Base-by-base conservation (phyloP, 1,140 invertebrate species). In the Goniozus legneri region DNA sequence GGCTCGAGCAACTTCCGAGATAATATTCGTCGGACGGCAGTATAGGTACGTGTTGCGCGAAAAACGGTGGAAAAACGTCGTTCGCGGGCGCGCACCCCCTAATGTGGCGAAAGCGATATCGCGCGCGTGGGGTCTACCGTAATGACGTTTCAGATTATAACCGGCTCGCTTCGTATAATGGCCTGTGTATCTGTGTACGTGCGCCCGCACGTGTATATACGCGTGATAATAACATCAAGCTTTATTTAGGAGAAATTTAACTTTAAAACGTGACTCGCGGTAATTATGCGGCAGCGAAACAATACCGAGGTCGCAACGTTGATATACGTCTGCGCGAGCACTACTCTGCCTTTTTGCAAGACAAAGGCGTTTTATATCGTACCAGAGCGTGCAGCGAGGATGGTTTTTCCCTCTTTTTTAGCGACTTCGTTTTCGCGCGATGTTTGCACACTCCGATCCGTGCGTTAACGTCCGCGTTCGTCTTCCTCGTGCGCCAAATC, bases 211-310 rank as follows among this genome's bases (percentile, higher is more conserved):
- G n/a, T n/a, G n/a, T n/a, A n/a, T n/a, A n/a, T n/a, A n/a, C n/a
- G n/a, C n/a, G 62, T 64, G 67, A 73, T 73, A 75, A 75, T 72
- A 75, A 71, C 67, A 73, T 73, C 68, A 73, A 72, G 69, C 71
- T 74, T 73, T 71, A 73, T 73, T 71, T 75, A 71, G 69, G 67
- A 65, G 67, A 71, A 73, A 69, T 74, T 75, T 66, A 69, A 75
- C 64, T 73, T 73, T 73, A 72, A 73, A 75, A 73, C 69, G 65
- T 64, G 67, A 69, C 68, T 70, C 69, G 67, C 63, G 60, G 68
- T 73, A 74, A 73, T 75, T 73, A 73, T 73, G 71, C 72, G 68
- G 69, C 62, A 66, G 60, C 62, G 64, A 73, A 75, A 75, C 72
- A 73, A 75, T 75, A 71, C 60, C 55, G 56, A 44, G 51, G 60